Percentiles rank a stretch among this genome's conserved stretches.
phyloP scores from a whole-genome alignment of 92 coral and sea anemone species.

The Heliopora coerulea region DNA sequence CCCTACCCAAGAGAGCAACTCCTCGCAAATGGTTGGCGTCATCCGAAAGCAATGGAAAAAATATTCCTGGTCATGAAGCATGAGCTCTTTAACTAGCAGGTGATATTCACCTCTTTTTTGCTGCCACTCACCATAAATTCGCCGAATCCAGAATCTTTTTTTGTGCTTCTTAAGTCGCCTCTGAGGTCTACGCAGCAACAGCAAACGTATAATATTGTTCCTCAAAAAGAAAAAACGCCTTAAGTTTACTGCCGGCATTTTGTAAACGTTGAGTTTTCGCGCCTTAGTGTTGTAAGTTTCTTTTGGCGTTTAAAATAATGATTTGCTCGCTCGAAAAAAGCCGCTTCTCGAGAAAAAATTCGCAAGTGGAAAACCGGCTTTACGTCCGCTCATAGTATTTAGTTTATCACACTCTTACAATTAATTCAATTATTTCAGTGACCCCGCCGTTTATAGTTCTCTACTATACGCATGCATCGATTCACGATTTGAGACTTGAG shows the following conservation, averaged over 20 bases:
- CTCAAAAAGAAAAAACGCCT: conserved; percentile 13
- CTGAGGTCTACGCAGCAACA: conserved; percentile 36
- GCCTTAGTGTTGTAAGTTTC: conserved; percentile 6
- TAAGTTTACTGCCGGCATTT: conserved; percentile 24
- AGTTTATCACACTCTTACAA: too few relatives aligned
- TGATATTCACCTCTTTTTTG: conserved; percentile 41
- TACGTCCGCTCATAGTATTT: too few relatives aligned
- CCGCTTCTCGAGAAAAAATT: conserved; percentile 13
- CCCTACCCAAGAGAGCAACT: conserved; percentile 30
- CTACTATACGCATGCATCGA: too few relatives aligned
- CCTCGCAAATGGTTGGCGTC: conserved; percentile 29
- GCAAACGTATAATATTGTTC: conserved; percentile 8
- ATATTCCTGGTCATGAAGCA: conserved; percentile 36
- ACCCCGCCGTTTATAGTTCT: too few relatives aligned
- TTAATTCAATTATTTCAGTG: too few relatives aligned
- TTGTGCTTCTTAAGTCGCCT: conserved; percentile 14
- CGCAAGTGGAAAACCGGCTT: conserved; percentile 40
- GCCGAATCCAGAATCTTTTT: conserved; percentile 36
- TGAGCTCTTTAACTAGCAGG: conserved; percentile 30
- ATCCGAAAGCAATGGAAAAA: conserved; percentile 27
- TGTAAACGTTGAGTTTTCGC: background rate
- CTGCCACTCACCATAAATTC: conserved; percentile 19
- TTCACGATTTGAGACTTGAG: too few relatives aligned
- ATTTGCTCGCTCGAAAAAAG: too few relatives aligned
- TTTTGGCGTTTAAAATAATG: too few relatives aligned